Percentiles rank a stretch among this genome's conserved stretches.
phyloP scores from a whole-genome alignment of 2,888 invertebrate genomes.

The Andrena trimmerana region DNA sequence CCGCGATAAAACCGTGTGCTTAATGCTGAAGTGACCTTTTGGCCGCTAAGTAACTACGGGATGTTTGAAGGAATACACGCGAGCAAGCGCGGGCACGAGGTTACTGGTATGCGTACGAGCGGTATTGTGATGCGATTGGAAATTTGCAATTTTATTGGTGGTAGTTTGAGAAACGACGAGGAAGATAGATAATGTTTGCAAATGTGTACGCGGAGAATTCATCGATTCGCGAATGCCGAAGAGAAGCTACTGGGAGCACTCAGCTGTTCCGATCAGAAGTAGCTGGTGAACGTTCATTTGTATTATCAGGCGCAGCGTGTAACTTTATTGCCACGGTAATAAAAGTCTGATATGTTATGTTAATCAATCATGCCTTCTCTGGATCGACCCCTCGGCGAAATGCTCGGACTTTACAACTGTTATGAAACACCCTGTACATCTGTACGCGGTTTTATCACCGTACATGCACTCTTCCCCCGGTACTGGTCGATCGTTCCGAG shows the following conservation, averaged over 20 bases:
- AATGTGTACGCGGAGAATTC: too few relatives aligned
- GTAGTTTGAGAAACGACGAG: too few relatives aligned
- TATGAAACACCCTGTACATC: background rate
- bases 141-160: slow-evolving; percentile 1
- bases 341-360: background rate
- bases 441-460: slow-evolving; percentile 1
- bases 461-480: background rate
- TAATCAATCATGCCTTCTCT: too few relatives aligned
- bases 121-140: background rate
- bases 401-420: background rate
- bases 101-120: too few relatives aligned
- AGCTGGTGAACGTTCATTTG: too few relatives aligned
- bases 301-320: background rate
- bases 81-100: too few relatives aligned
- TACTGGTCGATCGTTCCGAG: slow-evolving; percentile 31
- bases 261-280: too few relatives aligned
- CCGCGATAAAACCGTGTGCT: background rate
- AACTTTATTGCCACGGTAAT: background rate
- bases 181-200: too few relatives aligned
- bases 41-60: background rate
- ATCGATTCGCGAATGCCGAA: too few relatives aligned
- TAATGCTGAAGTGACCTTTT: slow-evolving; percentile 1
- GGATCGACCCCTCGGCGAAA: background rate
- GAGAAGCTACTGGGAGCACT: too few relatives aligned
- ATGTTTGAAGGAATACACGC: background rate